phyloP scores from a whole-genome alignment of 2,888 invertebrate genomes.

The Carterocephalus palaemon region DNA sequence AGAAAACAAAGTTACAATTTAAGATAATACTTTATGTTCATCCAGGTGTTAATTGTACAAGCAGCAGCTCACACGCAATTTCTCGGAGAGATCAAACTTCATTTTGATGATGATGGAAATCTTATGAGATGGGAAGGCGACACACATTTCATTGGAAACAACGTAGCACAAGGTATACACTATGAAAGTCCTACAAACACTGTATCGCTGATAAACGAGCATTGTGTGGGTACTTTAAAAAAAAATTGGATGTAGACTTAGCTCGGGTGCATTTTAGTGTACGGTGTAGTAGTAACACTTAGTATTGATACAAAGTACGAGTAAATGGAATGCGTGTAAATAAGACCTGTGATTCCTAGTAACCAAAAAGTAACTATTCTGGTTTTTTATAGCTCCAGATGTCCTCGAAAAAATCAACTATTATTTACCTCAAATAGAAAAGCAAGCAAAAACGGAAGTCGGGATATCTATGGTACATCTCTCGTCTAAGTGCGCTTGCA shows the following conservation, averaged over 20 bases:
- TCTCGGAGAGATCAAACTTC: slow-evolving; percentile 87
- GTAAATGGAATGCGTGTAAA: too few species aligned
- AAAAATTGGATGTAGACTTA: too few species aligned
- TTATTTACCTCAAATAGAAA: slow-evolving; percentile 80
- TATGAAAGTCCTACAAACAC: too few species aligned
- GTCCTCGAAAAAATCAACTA: slow-evolving; percentile 79
- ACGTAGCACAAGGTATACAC: slow-evolving; percentile 83
- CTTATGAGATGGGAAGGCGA: slow-evolving; percentile 83
- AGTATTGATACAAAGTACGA: too few species aligned
- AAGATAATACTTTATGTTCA: slow-evolving; percentile 1
- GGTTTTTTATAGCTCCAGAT: slow-evolving; percentile 49
- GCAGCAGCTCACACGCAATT: slow-evolving; percentile 86
- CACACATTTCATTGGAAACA: slow-evolving; percentile 82
- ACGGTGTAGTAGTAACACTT: too few species aligned
- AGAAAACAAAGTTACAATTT: too few species aligned
- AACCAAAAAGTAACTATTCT: too few species aligned
- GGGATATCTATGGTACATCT: slow-evolving; percentile 80
- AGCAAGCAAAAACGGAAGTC: slow-evolving; percentile 72
- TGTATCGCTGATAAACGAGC: too few species aligned
- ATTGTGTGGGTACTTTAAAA: too few species aligned
- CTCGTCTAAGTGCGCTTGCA: slow-evolving; percentile 72
- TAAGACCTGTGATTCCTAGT: too few species aligned
- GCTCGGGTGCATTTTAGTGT: too few species aligned
- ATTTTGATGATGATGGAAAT: slow-evolving; percentile 84
- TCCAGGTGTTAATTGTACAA: slow-evolving; percentile 83